Evolutionary conservation across 2,113 vertebrate species (phyloP).

Genomic region (Leucosticte australis): DNA sequence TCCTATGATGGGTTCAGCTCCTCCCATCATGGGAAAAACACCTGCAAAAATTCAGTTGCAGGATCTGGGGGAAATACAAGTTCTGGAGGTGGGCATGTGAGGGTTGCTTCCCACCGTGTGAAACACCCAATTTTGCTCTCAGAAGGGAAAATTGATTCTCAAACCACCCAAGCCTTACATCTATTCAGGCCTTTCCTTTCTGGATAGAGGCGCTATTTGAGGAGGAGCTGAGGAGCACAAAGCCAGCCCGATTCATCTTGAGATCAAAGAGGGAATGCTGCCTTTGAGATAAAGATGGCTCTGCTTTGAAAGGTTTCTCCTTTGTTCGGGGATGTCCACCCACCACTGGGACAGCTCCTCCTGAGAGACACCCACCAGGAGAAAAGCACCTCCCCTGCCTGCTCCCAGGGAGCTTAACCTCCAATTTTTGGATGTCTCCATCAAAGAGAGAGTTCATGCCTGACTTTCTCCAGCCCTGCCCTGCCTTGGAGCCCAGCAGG

Average conservation of each 20-base stretch:
- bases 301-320: background rate
- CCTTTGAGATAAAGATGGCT: constrained; percentile 46
- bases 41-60: background rate
- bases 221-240: background rate
- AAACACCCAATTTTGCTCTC: background rate
- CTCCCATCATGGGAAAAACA: no score
- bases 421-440: background rate
- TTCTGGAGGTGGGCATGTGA: background rate
- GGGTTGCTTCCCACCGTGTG: background rate
- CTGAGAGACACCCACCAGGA: background rate
- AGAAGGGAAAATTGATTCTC: background rate
- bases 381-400: background rate
- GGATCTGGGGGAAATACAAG: background rate
- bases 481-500: fast-evolving
- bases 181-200: background rate
- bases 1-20: background rate
- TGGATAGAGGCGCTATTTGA: background rate
- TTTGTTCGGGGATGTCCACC: background rate
- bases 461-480: background rate
- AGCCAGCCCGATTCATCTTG: background rate
- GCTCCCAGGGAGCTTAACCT: background rate
- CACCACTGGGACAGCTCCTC: background rate
- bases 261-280: constrained; percentile 35
- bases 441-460: background rate
- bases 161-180: background rate